Base-by-base conservation (phyloP, 2,888 invertebrate species). In the Oegoconia quadripuncta region DNA sequence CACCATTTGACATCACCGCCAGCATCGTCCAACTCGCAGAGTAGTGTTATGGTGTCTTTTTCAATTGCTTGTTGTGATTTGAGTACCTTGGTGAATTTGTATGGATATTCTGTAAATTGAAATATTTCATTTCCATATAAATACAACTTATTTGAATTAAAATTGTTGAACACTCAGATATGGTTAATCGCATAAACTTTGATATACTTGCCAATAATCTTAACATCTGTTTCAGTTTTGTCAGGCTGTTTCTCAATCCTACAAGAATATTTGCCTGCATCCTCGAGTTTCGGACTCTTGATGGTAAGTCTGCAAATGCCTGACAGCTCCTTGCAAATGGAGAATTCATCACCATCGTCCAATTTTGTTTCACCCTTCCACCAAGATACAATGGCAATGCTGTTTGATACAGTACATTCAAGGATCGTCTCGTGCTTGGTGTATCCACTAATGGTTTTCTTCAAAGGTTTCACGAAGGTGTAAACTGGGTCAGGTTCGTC, bases 401-500 rank as follows among this genome's bases (percentile, higher is more conserved):
- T 95, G 71, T 94, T 97, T 66, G 95, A 98, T 29, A 99, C 94
- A 23, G 95, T 92, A 84, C 99, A 99, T 75, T 99, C 98, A 56
- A 99, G 88, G 41, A 93, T 90, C 1, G 93, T 91, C 73, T 98
- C 98, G 74, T 98, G 98, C 58, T 93, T 92, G 0, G 95, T 93
- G 71, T 94, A 97, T 13, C 98, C 97, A 59, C 95, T 96, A 29
- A 93, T 91, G 57, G 93, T 94, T 80, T 97, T 97, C 55, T 95
- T 94, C 35, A 99, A 87, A 27, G 92, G 93, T 77, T 97, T 98
- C 4, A 94, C 92, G 88, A 99, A 99, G 43, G 93, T 92, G 74
- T 97, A 99, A 9, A 93, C 92, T 22, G 98, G 97, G 81, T 98
- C 98, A 42, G 99, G 95, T 81, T 97, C 98, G 67, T 98, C 98